Conservation (phyloP, 2,888 invertebrate genomes). For the Gastracanthus pulcherrimus region DNA sequence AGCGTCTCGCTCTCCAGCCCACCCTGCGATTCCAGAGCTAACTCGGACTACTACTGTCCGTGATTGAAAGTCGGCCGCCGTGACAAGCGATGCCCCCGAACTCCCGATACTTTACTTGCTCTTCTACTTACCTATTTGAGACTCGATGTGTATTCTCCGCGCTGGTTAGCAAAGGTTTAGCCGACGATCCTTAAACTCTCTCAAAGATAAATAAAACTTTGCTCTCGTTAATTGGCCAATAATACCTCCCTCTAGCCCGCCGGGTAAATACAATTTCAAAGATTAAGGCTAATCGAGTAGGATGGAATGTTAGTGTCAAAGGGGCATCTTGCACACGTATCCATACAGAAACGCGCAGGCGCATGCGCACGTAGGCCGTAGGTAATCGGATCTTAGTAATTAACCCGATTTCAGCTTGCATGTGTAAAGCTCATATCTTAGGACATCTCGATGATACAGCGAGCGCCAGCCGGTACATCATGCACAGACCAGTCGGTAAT, state of each 20-base stretch:
- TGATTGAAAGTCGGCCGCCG: constrained; percentile 43
- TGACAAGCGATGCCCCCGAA: constrained; percentile 12
- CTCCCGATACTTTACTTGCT: too few relatives aligned
- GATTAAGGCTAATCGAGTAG: too few relatives aligned
- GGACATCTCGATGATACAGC: constrained; percentile 21
- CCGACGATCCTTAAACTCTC: constrained; percentile 1
- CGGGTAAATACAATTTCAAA: too few relatives aligned
- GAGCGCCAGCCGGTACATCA: background rate
- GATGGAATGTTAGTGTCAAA: too few relatives aligned
- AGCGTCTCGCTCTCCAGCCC: too few relatives aligned
- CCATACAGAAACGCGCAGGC: constrained; percentile 8
- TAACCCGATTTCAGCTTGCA: constrained; percentile 30
- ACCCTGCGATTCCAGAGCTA: too few relatives aligned
- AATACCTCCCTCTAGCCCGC: too few relatives aligned
- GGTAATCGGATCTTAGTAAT: constrained; percentile 46
- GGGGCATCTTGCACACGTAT: too few relatives aligned
- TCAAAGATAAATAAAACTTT: constrained; percentile 48
- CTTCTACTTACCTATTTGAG: too few relatives aligned
- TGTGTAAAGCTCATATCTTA: constrained; percentile 50
- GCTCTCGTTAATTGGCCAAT: too few relatives aligned
- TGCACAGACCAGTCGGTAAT: constrained; percentile 26
- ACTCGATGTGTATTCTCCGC: background rate
- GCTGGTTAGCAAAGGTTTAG: background rate
- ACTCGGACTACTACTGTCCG: constrained; percentile 29
- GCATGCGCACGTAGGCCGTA: background rate